These are phyloP conservation scores for Poliocrania exsul DNA, from an alignment of 2,797 vertebrate species.

Conservation along the genomic window DNA sequence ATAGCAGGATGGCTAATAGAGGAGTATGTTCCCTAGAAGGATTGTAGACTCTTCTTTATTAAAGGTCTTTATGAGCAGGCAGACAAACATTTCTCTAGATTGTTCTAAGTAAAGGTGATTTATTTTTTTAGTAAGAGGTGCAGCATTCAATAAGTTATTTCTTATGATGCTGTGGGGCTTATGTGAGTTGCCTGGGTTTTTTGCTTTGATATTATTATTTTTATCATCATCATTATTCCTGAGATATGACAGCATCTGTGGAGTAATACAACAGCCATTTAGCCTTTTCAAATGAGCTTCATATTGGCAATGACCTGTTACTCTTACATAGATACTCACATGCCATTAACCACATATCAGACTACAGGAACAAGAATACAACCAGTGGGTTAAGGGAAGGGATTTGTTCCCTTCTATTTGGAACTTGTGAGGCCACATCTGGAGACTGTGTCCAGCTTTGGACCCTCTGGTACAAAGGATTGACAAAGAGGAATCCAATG, in stretches of 20 bases:
- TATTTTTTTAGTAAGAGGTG: background rate
- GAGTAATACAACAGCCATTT: background rate
- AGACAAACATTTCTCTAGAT: background rate
- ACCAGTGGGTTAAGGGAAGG: background rate
- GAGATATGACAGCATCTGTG: background rate
- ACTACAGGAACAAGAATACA: background rate
- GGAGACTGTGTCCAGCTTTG: background rate
- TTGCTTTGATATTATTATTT: background rate
- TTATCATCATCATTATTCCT: background rate
- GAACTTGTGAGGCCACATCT: background rate
- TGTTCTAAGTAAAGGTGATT: background rate
- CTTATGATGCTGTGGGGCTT: background rate
- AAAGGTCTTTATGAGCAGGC: background rate
- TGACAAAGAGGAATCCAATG: background rate
- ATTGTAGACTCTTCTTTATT: background rate
- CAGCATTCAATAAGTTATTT: background rate
- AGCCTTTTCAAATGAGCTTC: background rate
- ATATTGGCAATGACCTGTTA: background rate
- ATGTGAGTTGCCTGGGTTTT: background rate
- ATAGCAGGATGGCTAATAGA: background rate
- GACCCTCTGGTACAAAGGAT: background rate
- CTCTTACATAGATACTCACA: background rate
- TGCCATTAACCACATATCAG: background rate
- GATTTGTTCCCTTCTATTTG: background rate
- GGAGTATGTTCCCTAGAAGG: background rate